phyloP scores from a whole-genome alignment of 2,888 invertebrate species.

The Synergus umbraculus region DNA sequence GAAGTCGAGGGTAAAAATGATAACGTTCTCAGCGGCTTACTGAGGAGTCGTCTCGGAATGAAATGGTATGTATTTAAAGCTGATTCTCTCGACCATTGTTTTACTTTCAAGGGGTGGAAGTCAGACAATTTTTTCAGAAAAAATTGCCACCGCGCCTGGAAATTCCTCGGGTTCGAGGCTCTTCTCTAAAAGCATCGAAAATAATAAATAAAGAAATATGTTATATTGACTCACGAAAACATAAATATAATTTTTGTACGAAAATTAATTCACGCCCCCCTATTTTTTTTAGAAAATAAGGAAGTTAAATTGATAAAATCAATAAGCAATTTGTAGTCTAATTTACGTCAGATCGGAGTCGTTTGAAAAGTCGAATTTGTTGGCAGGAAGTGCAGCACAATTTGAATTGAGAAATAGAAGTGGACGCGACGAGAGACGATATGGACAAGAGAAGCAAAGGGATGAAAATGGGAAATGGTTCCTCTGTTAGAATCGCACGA shows the following conservation, averaged over 20 bases:
- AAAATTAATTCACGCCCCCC: too few relatives aligned
- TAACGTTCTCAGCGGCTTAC: conserved; percentile 19
- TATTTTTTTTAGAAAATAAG: too few relatives aligned
- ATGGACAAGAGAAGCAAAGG: background rate
- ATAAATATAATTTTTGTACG: too few relatives aligned
- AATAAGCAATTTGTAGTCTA: too few relatives aligned
- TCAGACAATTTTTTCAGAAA: background rate
- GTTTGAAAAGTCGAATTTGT: background rate
- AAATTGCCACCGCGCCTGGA: background rate
- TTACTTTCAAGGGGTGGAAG: conserved; percentile 4
- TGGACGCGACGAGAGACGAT: background rate
- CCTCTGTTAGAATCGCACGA: conserved; percentile 61
- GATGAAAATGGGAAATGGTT: conserved; percentile 56
- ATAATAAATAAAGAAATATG: background rate
- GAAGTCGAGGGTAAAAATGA: conserved; percentile 35
- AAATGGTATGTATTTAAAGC: conserved; percentile 33
- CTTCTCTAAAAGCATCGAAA: background rate
- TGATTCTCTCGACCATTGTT: conserved; percentile 10
- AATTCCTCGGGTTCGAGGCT: background rate
- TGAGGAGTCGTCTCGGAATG: conserved; percentile 6
- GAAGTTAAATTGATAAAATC: too few relatives aligned
- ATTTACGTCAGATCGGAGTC: too few relatives aligned
- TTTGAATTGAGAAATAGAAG: background rate
- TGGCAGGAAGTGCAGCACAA: background rate
- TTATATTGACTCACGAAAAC: too few relatives aligned